Evolutionary conservation across 2,113 vertebrate species (phyloP).

Genomic region (Daphoenositta chrysoptera): DNA sequence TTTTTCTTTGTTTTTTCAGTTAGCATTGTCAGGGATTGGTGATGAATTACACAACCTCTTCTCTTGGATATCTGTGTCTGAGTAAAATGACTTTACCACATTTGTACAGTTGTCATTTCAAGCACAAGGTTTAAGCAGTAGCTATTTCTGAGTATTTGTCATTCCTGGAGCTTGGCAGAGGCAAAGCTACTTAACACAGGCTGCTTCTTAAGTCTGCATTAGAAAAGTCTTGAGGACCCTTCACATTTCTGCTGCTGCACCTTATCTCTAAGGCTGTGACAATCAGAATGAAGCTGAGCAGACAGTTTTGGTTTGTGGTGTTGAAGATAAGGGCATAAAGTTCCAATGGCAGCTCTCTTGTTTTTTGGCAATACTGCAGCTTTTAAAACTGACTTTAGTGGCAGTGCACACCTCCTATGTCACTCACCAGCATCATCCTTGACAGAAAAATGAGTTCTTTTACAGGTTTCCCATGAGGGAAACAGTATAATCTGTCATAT

Average conservation of each 20-base stretch:
- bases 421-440: neutral
- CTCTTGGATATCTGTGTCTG: neutral
- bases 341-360: neutral
- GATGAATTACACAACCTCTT: neutral
- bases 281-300: neutral
- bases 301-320: neutral
- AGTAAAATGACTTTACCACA: neutral
- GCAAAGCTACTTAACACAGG: neutral
- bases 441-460: neutral
- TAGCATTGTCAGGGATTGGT: neutral
- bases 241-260: neutral
- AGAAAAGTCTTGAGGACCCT: neutral
- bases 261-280: neutral
- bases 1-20: neutral
- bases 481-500: neutral
- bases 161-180: neutral
- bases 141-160: neutral
- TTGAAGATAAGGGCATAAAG: neutral
- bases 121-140: conserved; percentile 5
- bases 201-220: neutral
- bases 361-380: neutral
- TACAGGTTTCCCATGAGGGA: neutral
- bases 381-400: neutral
- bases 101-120: neutral
- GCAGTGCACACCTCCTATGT: accelerated